Base-by-base conservation (phyloP, 1,140 invertebrate species). In the Vollenhovia emeryi region DNA sequence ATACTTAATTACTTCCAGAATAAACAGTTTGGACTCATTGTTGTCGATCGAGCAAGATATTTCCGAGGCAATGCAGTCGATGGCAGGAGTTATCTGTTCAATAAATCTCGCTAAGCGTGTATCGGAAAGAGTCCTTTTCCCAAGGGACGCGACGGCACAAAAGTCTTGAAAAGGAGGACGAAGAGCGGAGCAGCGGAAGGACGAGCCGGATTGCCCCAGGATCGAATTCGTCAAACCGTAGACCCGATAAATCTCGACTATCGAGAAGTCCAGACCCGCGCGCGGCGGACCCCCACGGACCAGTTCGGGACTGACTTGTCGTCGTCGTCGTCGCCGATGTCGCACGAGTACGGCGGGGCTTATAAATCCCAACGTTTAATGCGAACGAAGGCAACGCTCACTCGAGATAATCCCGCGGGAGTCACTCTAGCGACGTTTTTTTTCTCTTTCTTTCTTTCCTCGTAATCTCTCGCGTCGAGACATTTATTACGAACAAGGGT, bases 281-380 rank as follows among this genome's bases (percentile, higher is more conserved):
- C n/a, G 50, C 27, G 57, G 21, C 43, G 66, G 55, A 43, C 36
- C 43, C 75, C 64, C 15, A 45, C 7, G 55, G 55, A 85, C 84
- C 84, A 36, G 84, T 62, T 55, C 50, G 45, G 60, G 40, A 73
- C 64, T 60, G 48, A 73, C 60, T 64, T 64, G 33, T 64, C 60
- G 48, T 73, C 50, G 30, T 30, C 52, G 55, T 40, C 43, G 66
- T 48, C 69, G 69, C 33, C 68, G 68, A 30, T 55, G 36, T 62
- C 57, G 40, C 30, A n/a, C 57, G 57, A 69, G n/a, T 75, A 85
- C 52, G 33, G 18, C 62, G 50, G n/a, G 68, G 76, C 59, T 86
- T 88, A 80, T 85, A 88, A 88, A 89, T 89, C 88, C 86, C 43
- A 50, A 78, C 84, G 43, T 88, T 89, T 83, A 89, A 79, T 84